Evolutionary conservation across 2,888 invertebrate species (phyloP).

Genomic region (Timandra comae): DNA sequence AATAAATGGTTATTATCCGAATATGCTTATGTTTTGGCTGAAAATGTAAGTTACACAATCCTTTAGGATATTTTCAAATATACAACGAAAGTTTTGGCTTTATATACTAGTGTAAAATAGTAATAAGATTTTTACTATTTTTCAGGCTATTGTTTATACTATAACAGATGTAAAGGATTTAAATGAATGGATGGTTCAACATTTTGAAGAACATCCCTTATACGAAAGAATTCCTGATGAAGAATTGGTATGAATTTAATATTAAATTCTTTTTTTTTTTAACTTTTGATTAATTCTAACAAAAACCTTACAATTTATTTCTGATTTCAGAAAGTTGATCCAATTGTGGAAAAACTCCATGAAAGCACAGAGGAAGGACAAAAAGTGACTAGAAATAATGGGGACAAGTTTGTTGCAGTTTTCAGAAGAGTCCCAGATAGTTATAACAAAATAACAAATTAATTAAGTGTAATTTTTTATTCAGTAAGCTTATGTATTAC

Average conservation of each 20-base stretch:
- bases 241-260: constrained; percentile 80
- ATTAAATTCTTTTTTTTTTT: too few relatives aligned
- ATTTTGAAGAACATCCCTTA: constrained; percentile 93
- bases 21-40: constrained; percentile 94
- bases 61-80: too few relatives aligned
- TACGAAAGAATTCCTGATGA: constrained; percentile 85
- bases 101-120: too few relatives aligned
- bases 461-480: neutral
- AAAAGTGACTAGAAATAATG: constrained; percentile 96
- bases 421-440: constrained; percentile 80
- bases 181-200: constrained; percentile 97
- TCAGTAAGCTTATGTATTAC: neutral
- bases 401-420: constrained; percentile 94
- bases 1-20: constrained; percentile 94
- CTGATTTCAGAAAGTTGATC: constrained; percentile 82
- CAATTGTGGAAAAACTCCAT: constrained; percentile 91
- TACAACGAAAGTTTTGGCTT: too few relatives aligned
- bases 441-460: constrained; percentile 8
- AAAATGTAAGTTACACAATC: constrained; percentile 78
- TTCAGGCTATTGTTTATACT: constrained; percentile 93
- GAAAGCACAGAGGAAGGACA: constrained; percentile 98
- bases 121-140: too few relatives aligned
- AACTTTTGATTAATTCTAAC: neutral
- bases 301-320: neutral
- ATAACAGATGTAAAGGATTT: constrained; percentile 98